Evolutionary conservation across 2,888 invertebrate species (phyloP), one percentile per base, ranked within the genome.

Genomic region (Himalopsyche kuldschensis): DNA sequence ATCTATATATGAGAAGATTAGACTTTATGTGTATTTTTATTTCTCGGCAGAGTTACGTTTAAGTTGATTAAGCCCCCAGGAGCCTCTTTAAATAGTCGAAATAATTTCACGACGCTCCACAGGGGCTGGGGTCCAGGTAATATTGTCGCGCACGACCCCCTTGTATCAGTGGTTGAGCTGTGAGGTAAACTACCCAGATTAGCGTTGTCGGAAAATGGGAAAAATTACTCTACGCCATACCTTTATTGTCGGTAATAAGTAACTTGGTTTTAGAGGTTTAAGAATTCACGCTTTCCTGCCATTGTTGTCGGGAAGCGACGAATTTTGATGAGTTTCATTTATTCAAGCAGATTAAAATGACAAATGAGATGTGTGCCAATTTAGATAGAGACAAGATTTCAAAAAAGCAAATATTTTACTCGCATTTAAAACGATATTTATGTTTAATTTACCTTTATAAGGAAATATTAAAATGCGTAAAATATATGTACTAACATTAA

Each of bases 211-310:
- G 24, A 82, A 82, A 41, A 46, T 41, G 75, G 78, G 78, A 83
- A 81, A 85, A 85, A 85, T 81, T 84, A 69, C 83, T 78, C 75
- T 79, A 35, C 75, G 83, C 79, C 81, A 81, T 75, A 82, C 81
- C 84, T 84, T 84, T 82, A 84, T 84, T 84, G 84, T 81, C 81
- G 55, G 85, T 83, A 85, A 83, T 83, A 85, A 81, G 83, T 85
- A 79, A 83, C 84, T 79, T 76, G 47, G 75, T 82, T 77, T 81
- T 82, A 75, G 69, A 41, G 82, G 82, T 55, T 55, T 32, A 79
- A 79, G 81, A 55, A 79, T 79, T 31, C 75, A 47, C 46, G 79
- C 79, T 75, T 80, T 8, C 10, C 55, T 4, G 55, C n/a, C 55
- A 24, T 24, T 55, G 55, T 55, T 55, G 55, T n/a, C 55, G 55